Conservation (phyloP, 2,113 vertebrate species). For the Istiophorus platypterus region DNA sequence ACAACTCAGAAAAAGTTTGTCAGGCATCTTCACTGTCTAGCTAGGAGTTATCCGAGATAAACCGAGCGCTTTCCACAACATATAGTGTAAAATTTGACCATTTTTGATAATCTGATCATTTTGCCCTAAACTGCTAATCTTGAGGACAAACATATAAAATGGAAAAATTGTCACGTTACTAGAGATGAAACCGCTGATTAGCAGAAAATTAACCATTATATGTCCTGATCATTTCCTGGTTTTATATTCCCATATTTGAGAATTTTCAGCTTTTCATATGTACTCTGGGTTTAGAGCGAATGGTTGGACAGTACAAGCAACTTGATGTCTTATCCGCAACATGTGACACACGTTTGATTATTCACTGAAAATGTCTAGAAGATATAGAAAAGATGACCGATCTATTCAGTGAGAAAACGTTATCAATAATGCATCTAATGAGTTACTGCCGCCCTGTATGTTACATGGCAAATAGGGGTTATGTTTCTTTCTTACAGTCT, state of each 20-base stretch:
- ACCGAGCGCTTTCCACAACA: no score
- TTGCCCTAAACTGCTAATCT: no score
- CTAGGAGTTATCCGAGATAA: no score
- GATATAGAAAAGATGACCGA: background rate
- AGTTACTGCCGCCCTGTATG: background rate
- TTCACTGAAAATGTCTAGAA: background rate
- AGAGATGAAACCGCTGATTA: background rate
- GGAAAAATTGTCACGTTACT: background rate
- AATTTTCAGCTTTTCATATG: no score
- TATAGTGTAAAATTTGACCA: no score
- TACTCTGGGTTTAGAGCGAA: no score
- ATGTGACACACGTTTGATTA: background rate
- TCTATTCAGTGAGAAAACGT: background rate
- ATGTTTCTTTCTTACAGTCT: background rate
- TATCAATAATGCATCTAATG: background rate
- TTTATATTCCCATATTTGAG: background rate
- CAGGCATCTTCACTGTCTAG: no score
- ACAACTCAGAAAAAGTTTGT: no score
- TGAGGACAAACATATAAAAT: background rate
- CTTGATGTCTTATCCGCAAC: no score
- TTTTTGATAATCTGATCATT: no score
- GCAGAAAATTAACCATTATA: background rate
- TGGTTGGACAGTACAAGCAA: no score
- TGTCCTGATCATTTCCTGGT: background rate
- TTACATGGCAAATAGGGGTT: background rate